Conservation (phyloP, 2,888 invertebrate species). For the Muschampia plurimacula region DNA sequence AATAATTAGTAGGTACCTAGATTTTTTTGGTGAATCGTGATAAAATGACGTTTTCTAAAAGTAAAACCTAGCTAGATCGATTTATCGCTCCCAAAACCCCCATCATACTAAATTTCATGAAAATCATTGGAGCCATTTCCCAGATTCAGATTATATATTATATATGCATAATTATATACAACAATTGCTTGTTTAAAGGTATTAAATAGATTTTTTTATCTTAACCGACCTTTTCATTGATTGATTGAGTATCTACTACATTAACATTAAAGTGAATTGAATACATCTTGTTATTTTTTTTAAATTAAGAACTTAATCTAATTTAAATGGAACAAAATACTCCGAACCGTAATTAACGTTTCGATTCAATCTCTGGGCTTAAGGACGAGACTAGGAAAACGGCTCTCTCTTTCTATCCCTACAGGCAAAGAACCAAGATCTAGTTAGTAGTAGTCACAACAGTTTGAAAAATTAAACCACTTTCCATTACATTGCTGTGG, state of each 20-base stretch:
- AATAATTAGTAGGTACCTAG: too few species aligned
- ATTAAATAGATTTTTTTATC: background rate
- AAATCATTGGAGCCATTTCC: too few species aligned
- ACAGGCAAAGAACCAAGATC: conserved; percentile 28
- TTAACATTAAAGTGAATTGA: background rate
- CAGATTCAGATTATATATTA: too few species aligned
- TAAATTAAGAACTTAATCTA: background rate
- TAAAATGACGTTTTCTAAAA: too few species aligned
- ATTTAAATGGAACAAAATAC: conserved; percentile 1
- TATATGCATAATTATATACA: too few species aligned
- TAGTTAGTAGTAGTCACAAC: conserved; percentile 23
- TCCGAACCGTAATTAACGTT: conserved; percentile 1
- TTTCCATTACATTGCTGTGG: conserved; percentile 62
- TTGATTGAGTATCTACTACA: background rate
- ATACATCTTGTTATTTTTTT: background rate
- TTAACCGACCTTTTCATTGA: background rate
- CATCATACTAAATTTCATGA: too few species aligned
- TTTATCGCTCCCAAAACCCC: too few species aligned
- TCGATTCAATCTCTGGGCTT: conserved; percentile 8
- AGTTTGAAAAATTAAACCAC: conserved; percentile 71
- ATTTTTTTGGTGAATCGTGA: too few species aligned
- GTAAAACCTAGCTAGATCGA: too few species aligned
- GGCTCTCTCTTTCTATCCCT: conserved; percentile 34
- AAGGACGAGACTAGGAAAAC: conserved; percentile 8
- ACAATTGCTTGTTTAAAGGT: too few species aligned